Evolutionary conservation across 2,888 invertebrate species (phyloP).

Genomic region (Chloroclysta siterata): DNA sequence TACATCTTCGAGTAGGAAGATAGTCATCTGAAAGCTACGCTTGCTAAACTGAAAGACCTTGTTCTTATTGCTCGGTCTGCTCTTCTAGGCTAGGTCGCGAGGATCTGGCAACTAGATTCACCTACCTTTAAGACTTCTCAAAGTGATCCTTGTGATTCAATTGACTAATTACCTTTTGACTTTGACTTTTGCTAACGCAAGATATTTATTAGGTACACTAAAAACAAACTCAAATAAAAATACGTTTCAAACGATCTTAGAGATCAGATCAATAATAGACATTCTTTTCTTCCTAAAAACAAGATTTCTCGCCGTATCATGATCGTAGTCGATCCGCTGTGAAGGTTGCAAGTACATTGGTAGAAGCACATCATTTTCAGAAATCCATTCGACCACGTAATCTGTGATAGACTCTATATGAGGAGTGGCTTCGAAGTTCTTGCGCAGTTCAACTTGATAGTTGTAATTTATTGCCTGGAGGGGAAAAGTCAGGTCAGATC

Average conservation of each 20-base stretch:
- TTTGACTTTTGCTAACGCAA: too few relatives aligned
- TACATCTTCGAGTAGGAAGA: too few relatives aligned
- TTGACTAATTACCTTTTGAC: too few relatives aligned
- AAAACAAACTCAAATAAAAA: not conserved
- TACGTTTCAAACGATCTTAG: slow-evolving; percentile 44
- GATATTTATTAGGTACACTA: too few relatives aligned
- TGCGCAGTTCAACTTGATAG: slow-evolving; percentile 50
- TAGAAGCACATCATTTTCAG: slow-evolving; percentile 62
- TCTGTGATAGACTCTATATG: slow-evolving; percentile 67
- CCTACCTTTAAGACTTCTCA: too few relatives aligned
- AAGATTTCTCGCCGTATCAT: slow-evolving; percentile 52
- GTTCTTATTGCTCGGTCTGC: too few relatives aligned
- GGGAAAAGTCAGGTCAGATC: not conserved
- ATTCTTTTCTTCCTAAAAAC: slow-evolving; percentile 50
- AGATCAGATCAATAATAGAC: slow-evolving; percentile 46
- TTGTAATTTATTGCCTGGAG: slow-evolving; percentile 47
- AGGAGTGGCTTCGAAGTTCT: slow-evolving; percentile 63
- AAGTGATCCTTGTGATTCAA: too few relatives aligned
- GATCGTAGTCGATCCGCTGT: slow-evolving; percentile 43
- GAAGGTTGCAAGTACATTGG: slow-evolving; percentile 70
- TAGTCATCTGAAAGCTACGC: too few relatives aligned
- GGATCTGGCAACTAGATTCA: too few relatives aligned
- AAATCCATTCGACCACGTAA: slow-evolving; percentile 71
- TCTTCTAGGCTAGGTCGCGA: too few relatives aligned
- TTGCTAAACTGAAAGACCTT: too few relatives aligned